phyloP scores from a whole-genome alignment of 1,140 invertebrate species.

The Zaprionus camerounensis region DNA sequence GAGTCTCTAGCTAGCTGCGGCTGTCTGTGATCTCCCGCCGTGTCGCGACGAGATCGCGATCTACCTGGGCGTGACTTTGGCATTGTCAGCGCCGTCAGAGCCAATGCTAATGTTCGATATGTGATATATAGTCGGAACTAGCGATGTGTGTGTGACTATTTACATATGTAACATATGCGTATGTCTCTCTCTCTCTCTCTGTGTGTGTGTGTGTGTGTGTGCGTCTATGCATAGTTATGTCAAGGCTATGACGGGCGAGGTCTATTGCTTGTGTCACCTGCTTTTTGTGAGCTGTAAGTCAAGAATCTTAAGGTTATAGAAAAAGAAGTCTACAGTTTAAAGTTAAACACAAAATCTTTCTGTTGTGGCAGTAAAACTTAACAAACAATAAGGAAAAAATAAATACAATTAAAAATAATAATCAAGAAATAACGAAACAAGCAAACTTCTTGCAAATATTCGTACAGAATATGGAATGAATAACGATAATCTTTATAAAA shows the following conservation, averaged over 20 bases:
- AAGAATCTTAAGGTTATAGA: neutral
- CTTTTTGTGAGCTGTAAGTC: neutral
- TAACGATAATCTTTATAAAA: too few relatives aligned
- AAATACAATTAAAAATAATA: too few relatives aligned
- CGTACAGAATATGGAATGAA: too few relatives aligned
- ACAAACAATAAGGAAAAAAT: too few relatives aligned
- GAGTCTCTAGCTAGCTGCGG: conserved; percentile 15
- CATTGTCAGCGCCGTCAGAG: conserved; percentile 37
- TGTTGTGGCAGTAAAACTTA: too few relatives aligned
- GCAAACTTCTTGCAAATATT: too few relatives aligned
- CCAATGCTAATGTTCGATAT: conserved; percentile 45
- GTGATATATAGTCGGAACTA: conserved; percentile 6
- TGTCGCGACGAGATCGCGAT: conserved; percentile 27
- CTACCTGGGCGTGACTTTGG: conserved; percentile 51
- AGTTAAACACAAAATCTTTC: too few relatives aligned
- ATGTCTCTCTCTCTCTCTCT: neutral
- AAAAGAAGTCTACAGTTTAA: neutral
- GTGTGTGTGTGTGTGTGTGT: conserved; percentile 12
- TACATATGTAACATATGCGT: conserved; percentile 29
- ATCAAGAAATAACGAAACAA: too few relatives aligned
- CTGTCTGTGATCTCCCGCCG: conserved; percentile 38
- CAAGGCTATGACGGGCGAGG: conserved; percentile 60
- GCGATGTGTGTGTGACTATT: conserved; percentile 28
- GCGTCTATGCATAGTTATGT: conserved; percentile 26
- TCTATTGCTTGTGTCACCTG: conserved; percentile 62